phyloP scores from a whole-genome alignment of 2,888 invertebrate genomes.

The Eulithis testata region DNA sequence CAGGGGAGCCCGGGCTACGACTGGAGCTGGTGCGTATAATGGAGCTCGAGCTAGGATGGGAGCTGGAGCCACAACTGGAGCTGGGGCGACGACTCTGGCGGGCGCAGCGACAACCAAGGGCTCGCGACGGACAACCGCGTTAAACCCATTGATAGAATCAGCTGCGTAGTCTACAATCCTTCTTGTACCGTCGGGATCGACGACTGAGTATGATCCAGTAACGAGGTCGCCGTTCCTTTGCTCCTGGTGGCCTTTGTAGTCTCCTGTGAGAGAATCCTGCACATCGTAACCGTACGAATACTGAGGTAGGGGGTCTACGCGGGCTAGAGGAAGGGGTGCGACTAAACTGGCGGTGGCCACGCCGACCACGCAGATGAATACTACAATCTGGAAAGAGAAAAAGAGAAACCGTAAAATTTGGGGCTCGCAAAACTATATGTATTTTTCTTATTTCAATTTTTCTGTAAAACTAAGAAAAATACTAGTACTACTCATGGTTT shows the following conservation, averaged over 20 bases:
- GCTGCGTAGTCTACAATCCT: conserved; percentile 84
- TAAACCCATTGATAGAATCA: conserved; percentile 83
- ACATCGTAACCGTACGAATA: conserved; percentile 85
- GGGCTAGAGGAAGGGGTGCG: conserved; percentile 67
- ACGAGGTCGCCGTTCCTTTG: conserved; percentile 83
- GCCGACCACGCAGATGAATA: conserved; percentile 75
- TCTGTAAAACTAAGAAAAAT: neutral
- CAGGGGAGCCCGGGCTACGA: conserved; percentile 47
- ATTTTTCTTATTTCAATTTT: neutral
- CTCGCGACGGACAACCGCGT: conserved; percentile 83
- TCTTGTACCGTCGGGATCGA: conserved; percentile 84
- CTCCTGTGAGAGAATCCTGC: conserved; percentile 84
- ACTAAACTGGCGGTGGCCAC: conserved; percentile 68
- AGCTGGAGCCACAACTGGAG: conserved; percentile 55
- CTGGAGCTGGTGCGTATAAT: conserved; percentile 49
- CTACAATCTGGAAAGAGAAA: conserved; percentile 72
- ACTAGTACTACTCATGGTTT: neutral
- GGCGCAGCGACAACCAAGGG: conserved; percentile 66
- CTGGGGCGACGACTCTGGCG: conserved; percentile 59
- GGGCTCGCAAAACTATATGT: neutral
- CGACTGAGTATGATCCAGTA: conserved; percentile 82
- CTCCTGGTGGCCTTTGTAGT: conserved; percentile 85
- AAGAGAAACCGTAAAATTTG: neutral
- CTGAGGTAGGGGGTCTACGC: conserved; percentile 78
- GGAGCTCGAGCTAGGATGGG: conserved; percentile 53